Conservation (phyloP, 2,888 invertebrate genomes). For the Andrena camellia region DNA sequence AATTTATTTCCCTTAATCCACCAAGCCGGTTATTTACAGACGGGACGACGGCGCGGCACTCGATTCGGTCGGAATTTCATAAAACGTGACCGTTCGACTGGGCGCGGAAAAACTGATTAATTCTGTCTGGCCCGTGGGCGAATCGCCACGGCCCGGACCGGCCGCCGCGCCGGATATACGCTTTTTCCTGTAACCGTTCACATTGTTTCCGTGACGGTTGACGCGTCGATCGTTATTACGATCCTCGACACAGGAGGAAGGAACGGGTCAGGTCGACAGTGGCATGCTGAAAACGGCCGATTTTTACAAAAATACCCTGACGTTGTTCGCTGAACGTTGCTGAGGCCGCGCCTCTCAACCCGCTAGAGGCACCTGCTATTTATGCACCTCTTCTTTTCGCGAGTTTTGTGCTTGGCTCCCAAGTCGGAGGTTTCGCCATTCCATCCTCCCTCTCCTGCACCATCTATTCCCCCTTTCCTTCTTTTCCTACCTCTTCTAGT, state of each 20-base stretch:
- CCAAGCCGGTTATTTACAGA: constrained; percentile 39
- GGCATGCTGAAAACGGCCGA: constrained; percentile 12
- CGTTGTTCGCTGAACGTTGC: no score
- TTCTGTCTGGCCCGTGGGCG: constrained; percentile 27
- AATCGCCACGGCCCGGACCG: constrained; percentile 9
- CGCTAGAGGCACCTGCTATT: no score
- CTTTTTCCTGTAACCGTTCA: constrained; percentile 23
- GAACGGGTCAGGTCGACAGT: neutral
- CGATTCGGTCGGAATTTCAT: constrained; percentile 41
- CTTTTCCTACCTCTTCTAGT: neutral
- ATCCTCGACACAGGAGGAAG: constrained; percentile 4
- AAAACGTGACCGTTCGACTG: constrained; percentile 35
- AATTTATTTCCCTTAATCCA: constrained; percentile 41
- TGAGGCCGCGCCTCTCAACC: no score
- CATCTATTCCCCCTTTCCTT: neutral
- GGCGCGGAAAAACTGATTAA: constrained; percentile 47
- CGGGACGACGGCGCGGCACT: neutral
- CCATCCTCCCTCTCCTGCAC: neutral
- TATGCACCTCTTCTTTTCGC: no score
- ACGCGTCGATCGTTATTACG: constrained; percentile 38
- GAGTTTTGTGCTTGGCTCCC: neutral
- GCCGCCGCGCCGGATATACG: constrained; percentile 16
- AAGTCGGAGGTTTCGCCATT: neutral
- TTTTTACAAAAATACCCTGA: constrained; percentile 16
- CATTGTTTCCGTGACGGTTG: constrained; percentile 40